Conservation (phyloP, 2,113 vertebrate genomes). For the Probosciger aterrimus region DNA sequence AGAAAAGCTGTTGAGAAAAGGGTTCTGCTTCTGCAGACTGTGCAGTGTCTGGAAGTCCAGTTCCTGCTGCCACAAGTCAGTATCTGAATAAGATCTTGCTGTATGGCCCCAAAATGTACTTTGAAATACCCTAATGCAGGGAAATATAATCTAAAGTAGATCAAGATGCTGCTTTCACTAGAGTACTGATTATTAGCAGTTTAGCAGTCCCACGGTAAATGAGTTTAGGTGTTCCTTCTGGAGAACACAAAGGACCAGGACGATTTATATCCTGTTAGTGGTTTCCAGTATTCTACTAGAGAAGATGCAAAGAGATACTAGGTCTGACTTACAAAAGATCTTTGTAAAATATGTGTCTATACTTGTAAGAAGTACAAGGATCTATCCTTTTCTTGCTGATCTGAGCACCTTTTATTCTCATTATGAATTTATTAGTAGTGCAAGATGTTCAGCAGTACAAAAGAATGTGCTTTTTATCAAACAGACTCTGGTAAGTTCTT, state of each 20-base stretch:
- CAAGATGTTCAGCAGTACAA: not conserved
- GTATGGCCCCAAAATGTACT: not conserved
- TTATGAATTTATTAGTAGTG: not conserved
- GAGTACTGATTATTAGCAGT: not conserved
- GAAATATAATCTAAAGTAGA: not conserved
- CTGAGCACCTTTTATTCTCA: not conserved
- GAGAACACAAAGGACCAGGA: not conserved
- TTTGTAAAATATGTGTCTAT: not conserved
- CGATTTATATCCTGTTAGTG: not conserved
- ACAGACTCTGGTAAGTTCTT: not conserved
- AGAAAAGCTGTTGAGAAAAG: not conserved
- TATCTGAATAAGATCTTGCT: not conserved
- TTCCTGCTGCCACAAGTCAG: not conserved
- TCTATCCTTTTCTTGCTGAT: not conserved
- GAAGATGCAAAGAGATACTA: not conserved
- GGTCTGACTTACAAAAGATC: not conserved
- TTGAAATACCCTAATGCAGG: not conserved
- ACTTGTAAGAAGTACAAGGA: not conserved
- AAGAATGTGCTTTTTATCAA: not conserved
- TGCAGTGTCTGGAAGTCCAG: not conserved
- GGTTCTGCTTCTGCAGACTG: not conserved
- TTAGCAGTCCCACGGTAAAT: not conserved
- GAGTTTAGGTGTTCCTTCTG: not conserved
- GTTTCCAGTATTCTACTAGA: not conserved
- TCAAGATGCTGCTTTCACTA: not conserved